These are phyloP conservation scores for Styela clava DNA, from an alignment of 23 tunicate genomes.

Conservation along the genomic window DNA sequence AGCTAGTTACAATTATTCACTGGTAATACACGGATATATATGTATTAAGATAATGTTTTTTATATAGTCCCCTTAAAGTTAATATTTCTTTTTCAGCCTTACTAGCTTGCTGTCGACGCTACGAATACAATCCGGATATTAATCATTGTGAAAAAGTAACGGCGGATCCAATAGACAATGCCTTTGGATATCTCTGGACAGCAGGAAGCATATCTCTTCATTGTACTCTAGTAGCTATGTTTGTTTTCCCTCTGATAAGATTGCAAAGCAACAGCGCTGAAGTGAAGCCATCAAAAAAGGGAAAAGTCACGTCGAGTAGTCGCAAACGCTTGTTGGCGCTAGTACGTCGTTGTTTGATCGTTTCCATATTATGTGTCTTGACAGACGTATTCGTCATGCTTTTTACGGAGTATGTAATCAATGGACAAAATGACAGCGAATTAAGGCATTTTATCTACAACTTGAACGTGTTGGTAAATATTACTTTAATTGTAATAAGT, in stretches of 20 bases:
- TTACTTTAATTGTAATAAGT: constrained; percentile 11
- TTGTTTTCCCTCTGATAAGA: constrained; percentile 14
- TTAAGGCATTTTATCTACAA: constrained; percentile 27
- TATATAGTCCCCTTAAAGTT: too few relatives aligned
- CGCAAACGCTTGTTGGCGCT: constrained; percentile 24
- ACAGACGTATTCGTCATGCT: constrained; percentile 21
- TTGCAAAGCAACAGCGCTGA: background rate
- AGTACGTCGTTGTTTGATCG: constrained; percentile 20
- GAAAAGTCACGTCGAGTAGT: background rate
- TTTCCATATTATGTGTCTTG: background rate
- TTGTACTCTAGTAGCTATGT: constrained; percentile 8
- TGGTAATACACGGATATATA: too few relatives aligned
- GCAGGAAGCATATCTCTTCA: constrained; percentile 20
- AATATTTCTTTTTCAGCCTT: constrained; percentile 8
- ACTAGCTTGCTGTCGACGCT: constrained; percentile 22
- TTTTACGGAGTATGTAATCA: background rate
- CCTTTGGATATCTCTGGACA: constrained; percentile 7
- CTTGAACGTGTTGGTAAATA: constrained; percentile 6
- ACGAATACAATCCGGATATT: background rate
- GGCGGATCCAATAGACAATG: background rate
- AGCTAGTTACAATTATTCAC: too few relatives aligned
- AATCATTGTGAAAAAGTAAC: background rate
- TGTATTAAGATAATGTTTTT: too few relatives aligned
- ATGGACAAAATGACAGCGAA: background rate
- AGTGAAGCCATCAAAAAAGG: background rate